Evolutionary conservation across 2,797 vertebrate species (phyloP).

Genomic region (Yasuhikotakia modesta): DNA sequence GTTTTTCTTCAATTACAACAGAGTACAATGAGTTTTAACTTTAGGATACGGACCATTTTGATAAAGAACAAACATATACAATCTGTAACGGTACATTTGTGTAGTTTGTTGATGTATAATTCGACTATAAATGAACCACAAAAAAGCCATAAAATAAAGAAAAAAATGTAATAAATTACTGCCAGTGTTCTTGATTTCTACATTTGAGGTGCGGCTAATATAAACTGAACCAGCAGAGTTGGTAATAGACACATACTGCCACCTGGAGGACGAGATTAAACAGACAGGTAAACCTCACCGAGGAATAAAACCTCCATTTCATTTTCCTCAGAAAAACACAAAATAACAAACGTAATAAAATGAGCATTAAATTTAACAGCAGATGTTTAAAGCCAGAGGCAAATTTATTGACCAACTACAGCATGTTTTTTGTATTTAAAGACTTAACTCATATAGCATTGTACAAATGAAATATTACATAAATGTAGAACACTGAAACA

Average conservation of each 20-base stretch:
- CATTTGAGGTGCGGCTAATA: conserved; percentile 23
- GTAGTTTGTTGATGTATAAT: too few relatives aligned
- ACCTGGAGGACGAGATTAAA: conserved; percentile 40
- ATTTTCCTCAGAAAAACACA: background rate
- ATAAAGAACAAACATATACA: too few relatives aligned
- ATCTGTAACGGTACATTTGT: too few relatives aligned
- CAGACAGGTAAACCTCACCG: too few relatives aligned
- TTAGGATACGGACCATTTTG: too few relatives aligned
- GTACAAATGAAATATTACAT: conserved; percentile 44
- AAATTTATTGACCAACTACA: conserved; percentile 58
- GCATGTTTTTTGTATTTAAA: conserved; percentile 22
- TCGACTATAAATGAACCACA: background rate
- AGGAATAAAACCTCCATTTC: background rate
- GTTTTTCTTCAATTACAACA: background rate
- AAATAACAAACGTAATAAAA: background rate
- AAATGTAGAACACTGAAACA: conserved; percentile 45
- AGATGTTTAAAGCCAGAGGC: conserved; percentile 36
- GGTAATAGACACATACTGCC: conserved; percentile 46
- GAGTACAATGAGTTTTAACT: too few relatives aligned
- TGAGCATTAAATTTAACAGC: background rate
- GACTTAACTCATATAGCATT: conserved; percentile 21
- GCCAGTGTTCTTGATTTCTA: background rate
- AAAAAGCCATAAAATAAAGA: background rate
- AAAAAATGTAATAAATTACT: conserved; percentile 8
- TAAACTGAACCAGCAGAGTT: background rate